A percentile compares a stretch with the other conserved stretches of the same genome.
phyloP scores from a whole-genome alignment of 2,113 vertebrate genomes.

The Monopterus albus region DNA sequence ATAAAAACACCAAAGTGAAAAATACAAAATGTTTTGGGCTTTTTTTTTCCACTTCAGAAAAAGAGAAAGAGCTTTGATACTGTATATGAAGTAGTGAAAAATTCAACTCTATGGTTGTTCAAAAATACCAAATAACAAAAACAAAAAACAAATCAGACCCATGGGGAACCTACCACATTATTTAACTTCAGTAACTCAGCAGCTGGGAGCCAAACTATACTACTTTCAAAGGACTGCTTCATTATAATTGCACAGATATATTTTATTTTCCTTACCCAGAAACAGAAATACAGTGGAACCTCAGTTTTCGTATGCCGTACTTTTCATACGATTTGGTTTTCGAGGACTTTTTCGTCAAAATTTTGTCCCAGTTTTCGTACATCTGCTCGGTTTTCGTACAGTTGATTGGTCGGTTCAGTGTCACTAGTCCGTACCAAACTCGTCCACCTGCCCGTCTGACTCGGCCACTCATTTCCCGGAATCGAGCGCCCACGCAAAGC shows the following conservation, averaged over 20 bases:
- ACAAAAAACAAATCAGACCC: background rate
- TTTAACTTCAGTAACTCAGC: constrained; percentile 5
- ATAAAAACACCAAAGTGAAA: background rate
- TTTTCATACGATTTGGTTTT: no score
- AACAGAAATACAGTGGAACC: constrained; percentile 17
- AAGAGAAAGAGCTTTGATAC: background rate
- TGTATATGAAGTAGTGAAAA: constrained; percentile 1
- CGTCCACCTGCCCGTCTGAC: no score
- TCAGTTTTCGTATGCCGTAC: no score
- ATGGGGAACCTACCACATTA: constrained; percentile 15
- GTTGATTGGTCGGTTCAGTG: no score
- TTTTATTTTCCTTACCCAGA: background rate
- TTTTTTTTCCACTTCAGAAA: constrained; percentile 3
- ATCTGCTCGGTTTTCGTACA: no score
- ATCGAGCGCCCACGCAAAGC: no score
- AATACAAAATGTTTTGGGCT: background rate
- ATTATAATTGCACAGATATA: background rate
- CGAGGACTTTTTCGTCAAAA: no score
- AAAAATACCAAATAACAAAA: constrained; percentile 8
- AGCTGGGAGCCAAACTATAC: background rate
- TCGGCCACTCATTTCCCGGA: no score
- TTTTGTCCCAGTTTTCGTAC: no score
- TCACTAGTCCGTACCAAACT: no score
- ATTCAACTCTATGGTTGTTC: background rate
- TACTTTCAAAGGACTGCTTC: background rate